Percentiles rank a stretch among this genome's conserved stretches.
phyloP scores from a whole-genome alignment of 1,140 invertebrate species.

The Heliconius hermathena region DNA sequence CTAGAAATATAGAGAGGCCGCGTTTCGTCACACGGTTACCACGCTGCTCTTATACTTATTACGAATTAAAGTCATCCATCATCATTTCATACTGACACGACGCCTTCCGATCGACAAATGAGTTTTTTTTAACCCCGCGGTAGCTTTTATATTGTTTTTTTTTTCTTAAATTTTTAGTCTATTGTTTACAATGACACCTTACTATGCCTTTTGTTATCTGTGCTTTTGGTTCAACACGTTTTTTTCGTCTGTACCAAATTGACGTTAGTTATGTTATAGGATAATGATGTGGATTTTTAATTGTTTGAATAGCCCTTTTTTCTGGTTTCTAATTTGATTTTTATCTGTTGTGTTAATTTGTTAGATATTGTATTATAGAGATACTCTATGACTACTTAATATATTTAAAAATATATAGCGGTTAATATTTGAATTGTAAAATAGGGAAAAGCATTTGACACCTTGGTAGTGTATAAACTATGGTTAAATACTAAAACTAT shows the following conservation, averaged over 20 bases:
- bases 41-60: constrained; percentile 34
- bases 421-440: no score
- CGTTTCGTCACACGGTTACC: constrained; percentile 48
- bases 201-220: constrained; percentile 35
- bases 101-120: constrained; percentile 50
- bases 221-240: constrained; percentile 21
- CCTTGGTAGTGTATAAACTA: no score
- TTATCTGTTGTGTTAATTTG: constrained; percentile 9
- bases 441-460: no score
- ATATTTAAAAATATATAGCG: no score
- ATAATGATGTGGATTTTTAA: constrained; percentile 14
- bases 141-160: constrained; percentile 42
- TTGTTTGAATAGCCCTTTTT: constrained; percentile 1
- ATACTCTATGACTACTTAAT: neutral
- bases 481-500: no score
- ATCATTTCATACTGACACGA: constrained; percentile 55
- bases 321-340: neutral
- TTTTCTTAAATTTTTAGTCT: constrained; percentile 25
- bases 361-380: neutral
- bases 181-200: constrained; percentile 43
- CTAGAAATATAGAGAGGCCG: constrained; percentile 38
- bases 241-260: constrained; percentile 19
- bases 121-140: constrained; percentile 51
- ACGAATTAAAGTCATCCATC: constrained; percentile 54
- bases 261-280: neutral